phyloP scores from a whole-genome alignment of 1,140 invertebrate species.

The Eumaeus atala region DNA sequence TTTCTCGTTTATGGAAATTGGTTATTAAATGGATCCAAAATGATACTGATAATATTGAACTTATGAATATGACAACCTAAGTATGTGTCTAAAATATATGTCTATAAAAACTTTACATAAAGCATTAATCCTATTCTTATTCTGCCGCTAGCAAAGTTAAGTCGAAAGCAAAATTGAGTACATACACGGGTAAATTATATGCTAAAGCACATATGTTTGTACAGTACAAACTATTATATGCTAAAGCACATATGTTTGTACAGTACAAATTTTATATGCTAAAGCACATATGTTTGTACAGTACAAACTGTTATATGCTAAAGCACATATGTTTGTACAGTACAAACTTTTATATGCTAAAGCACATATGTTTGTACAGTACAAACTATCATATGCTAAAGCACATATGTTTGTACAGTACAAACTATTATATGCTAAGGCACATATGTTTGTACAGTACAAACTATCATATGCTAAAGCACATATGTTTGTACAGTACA shows the following conservation, averaged over 20 bases:
- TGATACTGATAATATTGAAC: too few relatives aligned
- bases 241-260: not conserved
- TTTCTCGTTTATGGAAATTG: too few relatives aligned
- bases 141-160: not conserved
- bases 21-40: too few relatives aligned
- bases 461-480: slow-evolving; percentile 1
- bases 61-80: too few relatives aligned
- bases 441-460: not conserved
- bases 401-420: not conserved
- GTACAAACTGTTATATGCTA: slow-evolving; percentile 3
- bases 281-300: not conserved
- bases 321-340: not conserved
- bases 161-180: not conserved
- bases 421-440: not conserved
- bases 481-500: not conserved
- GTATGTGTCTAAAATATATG: too few relatives aligned
- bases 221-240: too few relatives aligned
- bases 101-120: too few relatives aligned
- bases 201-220: slow-evolving; percentile 1
- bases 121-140: not conserved
- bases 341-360: slow-evolving; percentile 5
- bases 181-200: not conserved
- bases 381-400: slow-evolving; percentile 1
- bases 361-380: not conserved
- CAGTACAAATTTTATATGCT: slow-evolving; percentile 7